phyloP scores from a whole-genome alignment of 2,888 invertebrate species.

The Athetis lepigone region DNA sequence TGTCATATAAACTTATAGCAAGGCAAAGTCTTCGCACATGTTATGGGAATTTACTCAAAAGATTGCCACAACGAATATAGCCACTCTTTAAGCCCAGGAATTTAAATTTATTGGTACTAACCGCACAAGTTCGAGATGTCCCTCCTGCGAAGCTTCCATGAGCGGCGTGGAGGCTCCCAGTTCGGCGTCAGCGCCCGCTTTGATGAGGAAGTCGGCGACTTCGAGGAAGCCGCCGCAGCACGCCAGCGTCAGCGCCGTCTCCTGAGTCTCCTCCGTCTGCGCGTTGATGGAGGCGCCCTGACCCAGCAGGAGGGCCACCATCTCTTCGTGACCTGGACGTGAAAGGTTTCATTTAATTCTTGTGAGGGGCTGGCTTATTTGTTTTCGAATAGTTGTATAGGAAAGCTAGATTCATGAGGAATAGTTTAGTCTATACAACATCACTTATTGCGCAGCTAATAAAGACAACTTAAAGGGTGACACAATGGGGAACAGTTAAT shows the following conservation, averaged over 20 bases:
- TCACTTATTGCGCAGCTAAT: no score
- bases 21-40: no score
- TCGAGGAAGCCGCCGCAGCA: constrained; percentile 99
- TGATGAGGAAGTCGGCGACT: constrained; percentile 97
- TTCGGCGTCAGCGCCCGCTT: constrained; percentile 98
- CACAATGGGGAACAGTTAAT: no score
- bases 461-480: no score
- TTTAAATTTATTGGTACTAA: constrained; percentile 46
- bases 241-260: constrained; percentile 98
- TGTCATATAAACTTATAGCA: no score
- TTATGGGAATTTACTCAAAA: no score
- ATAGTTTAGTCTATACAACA: no score
- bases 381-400: no score
- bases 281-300: constrained; percentile 99
- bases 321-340: constrained; percentile 96
- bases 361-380: no score
- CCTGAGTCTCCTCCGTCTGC: constrained; percentile 99
- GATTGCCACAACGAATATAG: no score
- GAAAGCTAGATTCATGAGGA: no score
- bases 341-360: background rate
- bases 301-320: constrained; percentile 97
- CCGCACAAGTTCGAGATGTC: constrained; percentile 97
- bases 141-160: constrained; percentile 99
- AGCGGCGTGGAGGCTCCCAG: constrained; percentile 98
- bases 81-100: no score